phyloP scores from a whole-genome alignment of 2,888 invertebrate species.

The Eupeodes luniger region DNA sequence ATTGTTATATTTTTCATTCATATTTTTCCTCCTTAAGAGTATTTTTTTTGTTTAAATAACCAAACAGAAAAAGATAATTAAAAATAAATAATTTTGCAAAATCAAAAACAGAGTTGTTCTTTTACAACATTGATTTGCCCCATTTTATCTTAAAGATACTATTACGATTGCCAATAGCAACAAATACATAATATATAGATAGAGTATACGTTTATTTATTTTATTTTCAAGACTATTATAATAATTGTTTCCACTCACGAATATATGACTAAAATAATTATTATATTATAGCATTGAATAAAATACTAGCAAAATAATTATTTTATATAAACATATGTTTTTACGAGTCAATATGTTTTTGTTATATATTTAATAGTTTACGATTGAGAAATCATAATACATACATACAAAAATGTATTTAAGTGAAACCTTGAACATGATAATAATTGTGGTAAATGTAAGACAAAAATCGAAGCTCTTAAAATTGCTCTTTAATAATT shows the following conservation, averaged over 20 bases:
- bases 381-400: constrained; percentile 8
- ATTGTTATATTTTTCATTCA: constrained; percentile 29
- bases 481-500: background rate
- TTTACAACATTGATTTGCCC: background rate
- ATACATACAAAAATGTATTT: background rate
- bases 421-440: constrained; percentile 38
- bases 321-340: background rate
- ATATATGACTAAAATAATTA: constrained; percentile 8
- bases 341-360: background rate
- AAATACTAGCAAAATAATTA: background rate
- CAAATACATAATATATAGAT: background rate
- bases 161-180: constrained; percentile 21
- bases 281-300: constrained; percentile 28
- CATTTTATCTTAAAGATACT: constrained; percentile 22
- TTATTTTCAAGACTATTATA: background rate
- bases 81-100: constrained; percentile 7
- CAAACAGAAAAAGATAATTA: constrained; percentile 29
- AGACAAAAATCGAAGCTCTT: background rate
- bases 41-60: constrained; percentile 2
- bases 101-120: background rate
- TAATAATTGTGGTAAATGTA: background rate
- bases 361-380: background rate
- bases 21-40: constrained; percentile 20
- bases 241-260: constrained; percentile 33
- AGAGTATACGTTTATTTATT: background rate